Base-by-base conservation (phyloP, 1,140 invertebrate genomes). In the Oedothorax gibbosus region DNA sequence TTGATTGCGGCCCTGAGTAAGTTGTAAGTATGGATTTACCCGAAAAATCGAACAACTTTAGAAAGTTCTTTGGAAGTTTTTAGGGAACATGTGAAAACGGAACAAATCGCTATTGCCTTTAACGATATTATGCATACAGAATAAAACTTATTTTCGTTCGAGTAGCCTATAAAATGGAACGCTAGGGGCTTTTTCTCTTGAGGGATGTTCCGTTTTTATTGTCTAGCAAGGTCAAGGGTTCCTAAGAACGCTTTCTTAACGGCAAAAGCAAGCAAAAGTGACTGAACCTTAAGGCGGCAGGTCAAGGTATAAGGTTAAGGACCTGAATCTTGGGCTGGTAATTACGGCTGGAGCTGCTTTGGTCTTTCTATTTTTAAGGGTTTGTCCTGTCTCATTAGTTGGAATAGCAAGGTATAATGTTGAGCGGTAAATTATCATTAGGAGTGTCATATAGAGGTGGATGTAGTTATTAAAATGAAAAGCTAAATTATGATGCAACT, bases 121-220 rank as follows among this genome's bases (percentile, higher is more conserved):
- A 35, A 35, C 35, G 35, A 35, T 68, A 21, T 68, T n/a, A 21
- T n/a, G 35, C 18, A 68, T 20, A 15, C 11, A 68, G 65, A 68
- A 18, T n/a, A 68, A 12, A 21, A 35, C 15, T 62, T 14, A 15
- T 62, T 62, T 62, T 49, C 75, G 57, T 76, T 18, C 18, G 75
- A 18, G 18, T 77, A 65, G 75, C 75, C 60, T 77, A 65, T 14
- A 77, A 50, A 77, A 77, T 57, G 18, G 18, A 21, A 54, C 64
- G 49, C 56, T 20, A 54, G n/a, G 77, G 57, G 15, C 12, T 56
- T 54, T 15, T 75, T 21, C 72, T 56, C 57, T 9, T 2, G 9
- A 75, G 72, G 21, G 12, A 20, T 75, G 72, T 75, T 75, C 72
- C 21, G 72, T 15, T 75, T 75, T 60, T 35, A 57, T 60, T 75